Evolutionary conservation across 2,888 invertebrate species (phyloP), one percentile per base, ranked within the genome.

Genomic region (Eustalomyia histrio): DNA sequence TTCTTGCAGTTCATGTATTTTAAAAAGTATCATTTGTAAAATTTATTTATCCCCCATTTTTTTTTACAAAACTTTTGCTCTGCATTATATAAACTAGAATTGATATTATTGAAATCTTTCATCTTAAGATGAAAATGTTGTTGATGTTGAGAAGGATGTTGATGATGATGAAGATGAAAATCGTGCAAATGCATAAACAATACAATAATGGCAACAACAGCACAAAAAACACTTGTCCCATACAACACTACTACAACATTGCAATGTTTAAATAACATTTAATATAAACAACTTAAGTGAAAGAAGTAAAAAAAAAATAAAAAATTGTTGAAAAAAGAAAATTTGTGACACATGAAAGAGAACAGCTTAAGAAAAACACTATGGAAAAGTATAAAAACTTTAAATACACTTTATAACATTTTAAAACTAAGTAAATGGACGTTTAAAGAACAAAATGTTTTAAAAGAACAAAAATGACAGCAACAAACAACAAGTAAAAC

Each of bases 121-220:
- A 78, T 60, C 80, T 78, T 71, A 63, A 76, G 67, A 52, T 72
- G 61, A 76, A 67, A 80, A 65, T 47, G 53, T 67, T 47, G 53
- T 53, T 69, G 21, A 39, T 67, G 61, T 55, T 74, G 57, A 61
- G 68, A 60, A 57, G 29, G 29, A 29, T 29, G 29, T 6, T 29
- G 29, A 29, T 24, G 24, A n/a, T 29, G 50, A 61, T 64, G 68
- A 73, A 53, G 80, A 76, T 79, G 79, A 81, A 76, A 72, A 75
- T 76, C 84, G 82, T 84, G 84, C 68, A 82, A 80, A 83, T 82
- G 74, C 80, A 83, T 82, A 82, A 83, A 76, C 83, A 74, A 76
- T 68, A 68, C 50, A 61, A 16, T 9, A 58, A 43, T 24, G 18
- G 5, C 24, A 12, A 10, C 50, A 58, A 39, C 18, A 73, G 29